Base-by-base conservation (phyloP, 2,888 invertebrate species). In the Euzetes globulus region DNA sequence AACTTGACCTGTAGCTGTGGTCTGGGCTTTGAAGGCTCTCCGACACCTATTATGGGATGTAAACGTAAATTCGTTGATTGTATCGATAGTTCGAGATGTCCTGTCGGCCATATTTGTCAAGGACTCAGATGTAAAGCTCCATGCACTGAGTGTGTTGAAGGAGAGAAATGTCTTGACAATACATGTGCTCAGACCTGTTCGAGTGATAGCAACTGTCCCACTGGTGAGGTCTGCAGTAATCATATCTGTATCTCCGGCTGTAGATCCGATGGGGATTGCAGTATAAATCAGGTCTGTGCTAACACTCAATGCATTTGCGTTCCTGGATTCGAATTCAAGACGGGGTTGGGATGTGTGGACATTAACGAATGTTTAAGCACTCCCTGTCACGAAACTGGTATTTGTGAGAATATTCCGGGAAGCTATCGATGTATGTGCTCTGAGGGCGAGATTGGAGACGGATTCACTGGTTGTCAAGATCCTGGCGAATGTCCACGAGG, bases 171-270 rank as follows among this genome's bases (percentile, higher is more conserved):
- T 55, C 76, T 79, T 22, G 76, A 78, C 19, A 77, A 77, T 63
- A 75, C 78, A 6, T 79, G 79, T 37, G 75, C 78, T 72, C 91
- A 78, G 91, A 94, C 81, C 89, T 94, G 94, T 81, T 92, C 92
- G 81, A 89, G 90, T 13, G 92, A 92, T 81, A 91, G 90, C 80
- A 94, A 94, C 81, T 94, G 94, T 80, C 85, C 93, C 79, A 90
- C 91, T 1, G 94, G 94, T 71, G 94, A 94, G 84, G 88, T 94
- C 75, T 79, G 79, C 60, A 76, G 68, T 50, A 74, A 76, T 47
- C 74, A 75, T 15, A 60, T 75, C 52, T 94, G 94, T 79, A 71
- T 74, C 1, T 27, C 74, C 33, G 94, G 94, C 7, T 94, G 94
- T 81, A 88, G 89, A 76, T 86, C 88, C 0, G 91, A 92, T 81